These are phyloP conservation scores for Sarcophaga subvicina DNA, from an alignment of 2,888 invertebrate species.

Conservation along the genomic window DNA sequence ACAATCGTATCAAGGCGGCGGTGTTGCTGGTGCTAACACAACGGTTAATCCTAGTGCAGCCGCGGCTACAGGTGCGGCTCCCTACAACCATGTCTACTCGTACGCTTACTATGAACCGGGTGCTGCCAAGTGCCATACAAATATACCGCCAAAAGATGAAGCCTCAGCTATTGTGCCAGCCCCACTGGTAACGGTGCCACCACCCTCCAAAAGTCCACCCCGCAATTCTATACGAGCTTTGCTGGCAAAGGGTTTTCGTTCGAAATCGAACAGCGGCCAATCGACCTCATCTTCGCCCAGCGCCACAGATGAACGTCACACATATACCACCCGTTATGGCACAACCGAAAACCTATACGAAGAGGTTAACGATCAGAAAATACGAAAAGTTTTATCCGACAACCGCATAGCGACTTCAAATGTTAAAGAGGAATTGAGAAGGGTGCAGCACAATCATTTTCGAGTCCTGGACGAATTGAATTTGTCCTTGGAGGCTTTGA, in stretches of 20 bases:
- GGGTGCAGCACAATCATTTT: constrained; percentile 92
- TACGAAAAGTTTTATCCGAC: constrained; percentile 81
- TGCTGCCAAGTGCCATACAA: constrained; percentile 85
- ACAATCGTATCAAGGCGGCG: constrained; percentile 63
- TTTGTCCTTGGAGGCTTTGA: constrained; percentile 93
- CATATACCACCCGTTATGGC: constrained; percentile 90
- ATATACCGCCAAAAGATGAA: constrained; percentile 83
- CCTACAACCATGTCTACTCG: constrained; percentile 86
- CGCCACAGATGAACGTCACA: constrained; percentile 83
- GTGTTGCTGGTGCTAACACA: constrained; percentile 53
- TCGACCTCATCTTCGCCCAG: constrained; percentile 77
- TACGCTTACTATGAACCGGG: constrained; percentile 92
- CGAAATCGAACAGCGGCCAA: constrained; percentile 77
- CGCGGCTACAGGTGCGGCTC: constrained; percentile 51
- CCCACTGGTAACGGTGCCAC: constrained; percentile 68
- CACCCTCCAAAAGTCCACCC: constrained; percentile 80
- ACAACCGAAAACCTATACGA: constrained; percentile 86
- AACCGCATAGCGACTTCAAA: constrained; percentile 86
- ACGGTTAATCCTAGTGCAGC: constrained; percentile 17
- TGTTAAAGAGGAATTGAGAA: constrained; percentile 91
- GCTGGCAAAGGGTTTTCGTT: constrained; percentile 80
- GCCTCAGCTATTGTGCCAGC: constrained; percentile 70
- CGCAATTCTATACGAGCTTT: constrained; percentile 80
- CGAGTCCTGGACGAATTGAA: constrained; percentile 93
- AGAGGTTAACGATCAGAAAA: constrained; percentile 81